phyloP scores from a whole-genome alignment of 2,888 invertebrate genomes.

The Keiferia lycopersicella region DNA sequence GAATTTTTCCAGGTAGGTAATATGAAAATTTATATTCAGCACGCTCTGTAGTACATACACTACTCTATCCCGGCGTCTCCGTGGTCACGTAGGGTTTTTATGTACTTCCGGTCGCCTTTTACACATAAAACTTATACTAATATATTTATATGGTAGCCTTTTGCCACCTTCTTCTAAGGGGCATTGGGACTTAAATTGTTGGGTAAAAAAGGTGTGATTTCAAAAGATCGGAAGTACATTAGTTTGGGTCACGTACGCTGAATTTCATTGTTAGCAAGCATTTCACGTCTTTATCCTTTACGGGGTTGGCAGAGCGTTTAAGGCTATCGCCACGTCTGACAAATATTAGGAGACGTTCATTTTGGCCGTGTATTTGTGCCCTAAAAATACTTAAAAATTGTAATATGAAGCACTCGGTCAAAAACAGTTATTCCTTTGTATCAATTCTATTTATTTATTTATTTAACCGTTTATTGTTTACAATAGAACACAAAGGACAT shows the following conservation, averaged over 20 bases:
- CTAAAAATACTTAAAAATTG: too few relatives aligned
- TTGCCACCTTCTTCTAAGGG: constrained; percentile 22
- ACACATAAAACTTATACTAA: constrained; percentile 30
- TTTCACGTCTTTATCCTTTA: too few relatives aligned
- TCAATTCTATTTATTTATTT: too few relatives aligned
- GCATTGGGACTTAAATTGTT: background rate
- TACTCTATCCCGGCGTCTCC: constrained; percentile 19
- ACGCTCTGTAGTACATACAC: background rate
- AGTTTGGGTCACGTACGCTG: constrained; percentile 1
- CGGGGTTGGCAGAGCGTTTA: too few relatives aligned
- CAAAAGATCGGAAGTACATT: constrained; percentile 2
- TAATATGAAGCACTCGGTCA: too few relatives aligned
- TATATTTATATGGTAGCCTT: constrained; percentile 23
- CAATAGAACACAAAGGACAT: too few relatives aligned
- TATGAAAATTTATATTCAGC: constrained; percentile 4
- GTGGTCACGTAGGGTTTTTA: constrained; percentile 47
- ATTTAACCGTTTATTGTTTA: too few relatives aligned
- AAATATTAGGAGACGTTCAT: too few relatives aligned
- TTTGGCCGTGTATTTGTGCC: too few relatives aligned
- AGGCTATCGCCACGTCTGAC: too few relatives aligned
- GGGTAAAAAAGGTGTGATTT: background rate
- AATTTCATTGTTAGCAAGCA: background rate
- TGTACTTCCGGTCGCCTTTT: constrained; percentile 42
- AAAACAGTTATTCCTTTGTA: too few relatives aligned
- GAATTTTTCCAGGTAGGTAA: background rate